These are phyloP conservation scores for Mormyrops attenuatus DNA, from an alignment of 2,797 vertebrate species.

Conservation along the genomic window DNA sequence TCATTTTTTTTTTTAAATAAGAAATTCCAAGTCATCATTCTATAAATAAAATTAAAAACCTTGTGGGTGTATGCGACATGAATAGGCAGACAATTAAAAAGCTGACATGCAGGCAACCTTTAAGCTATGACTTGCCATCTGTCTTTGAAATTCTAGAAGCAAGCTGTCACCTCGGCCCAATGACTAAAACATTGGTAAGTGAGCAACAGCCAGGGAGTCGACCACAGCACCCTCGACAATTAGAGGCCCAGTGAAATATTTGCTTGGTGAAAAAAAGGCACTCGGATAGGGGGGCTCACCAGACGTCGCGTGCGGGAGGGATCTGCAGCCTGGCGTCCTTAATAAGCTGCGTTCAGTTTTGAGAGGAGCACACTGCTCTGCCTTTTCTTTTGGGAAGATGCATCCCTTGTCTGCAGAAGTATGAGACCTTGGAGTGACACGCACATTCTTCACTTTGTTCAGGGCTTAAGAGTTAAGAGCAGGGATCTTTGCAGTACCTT, in stretches of 20 bases:
- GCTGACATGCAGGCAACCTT: constrained; percentile 14
- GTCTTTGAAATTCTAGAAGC: constrained; percentile 35
- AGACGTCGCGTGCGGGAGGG: constrained; percentile 12
- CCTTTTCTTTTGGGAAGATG: constrained; percentile 15
- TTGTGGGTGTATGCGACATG: neutral
- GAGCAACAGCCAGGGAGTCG: constrained; percentile 22
- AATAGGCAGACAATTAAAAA: constrained; percentile 8
- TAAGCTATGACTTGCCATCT: constrained; percentile 28
- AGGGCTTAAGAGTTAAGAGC: constrained; percentile 6
- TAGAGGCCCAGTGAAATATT: constrained; percentile 40
- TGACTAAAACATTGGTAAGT: constrained; percentile 19
- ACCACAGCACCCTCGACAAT: constrained; percentile 30
- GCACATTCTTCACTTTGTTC: constrained; percentile 24
- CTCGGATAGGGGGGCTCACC: neutral
- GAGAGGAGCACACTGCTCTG: constrained; percentile 8
- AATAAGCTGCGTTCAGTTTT: constrained; percentile 4
- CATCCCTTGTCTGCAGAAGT: constrained; percentile 23
- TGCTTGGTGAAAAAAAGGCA: constrained; percentile 31
- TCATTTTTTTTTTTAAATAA: neutral
- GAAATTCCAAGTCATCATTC: constrained; percentile 1
- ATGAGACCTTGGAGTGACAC: constrained; percentile 25
- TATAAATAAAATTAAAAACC: neutral
- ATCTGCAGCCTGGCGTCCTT: constrained; percentile 25
- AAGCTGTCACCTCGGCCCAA: constrained; percentile 20
- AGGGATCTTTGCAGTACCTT: neutral